Base-by-base conservation (phyloP, 2,888 invertebrate genomes). In the Diadegma fenestrale region DNA sequence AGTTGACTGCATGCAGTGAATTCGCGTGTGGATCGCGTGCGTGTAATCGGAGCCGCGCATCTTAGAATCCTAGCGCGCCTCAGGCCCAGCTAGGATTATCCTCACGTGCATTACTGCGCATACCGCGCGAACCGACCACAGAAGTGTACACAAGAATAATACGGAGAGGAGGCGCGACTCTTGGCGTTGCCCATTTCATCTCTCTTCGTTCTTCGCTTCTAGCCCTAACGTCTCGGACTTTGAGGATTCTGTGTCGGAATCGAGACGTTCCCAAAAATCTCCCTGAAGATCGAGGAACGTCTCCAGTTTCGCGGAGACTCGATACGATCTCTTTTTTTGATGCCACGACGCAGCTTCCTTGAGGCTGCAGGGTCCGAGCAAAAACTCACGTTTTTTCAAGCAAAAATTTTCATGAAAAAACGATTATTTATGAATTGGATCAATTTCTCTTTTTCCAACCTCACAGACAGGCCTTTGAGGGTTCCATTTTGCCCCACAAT, bases 41-140 rank as follows among this genome's bases (percentile, higher is more conserved):
- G 87, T 88, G 90, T 91, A 92, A 92, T 92, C 91, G 90, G 79
- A 89, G 88, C 86, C 87, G 90, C 87, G 88, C 89, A 91, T 91
- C 89, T 88, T 78, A 37, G 82, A 83, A 88, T 86, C 88, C 82
- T 82, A 86, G 84, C 81, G 88, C 90, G 88, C 90, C 89, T 66
- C 76, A 87, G 90, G 90, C 87, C 79, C 89, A 14, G 87, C 72
- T 54, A 73, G 72, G 72, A 86, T 89, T 89, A 84, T 76, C 73
- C 81, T 82, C 75, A 75, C 72, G 88, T 87, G 89, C 88, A 90
- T 89, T 79, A 58, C 58, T 58, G 88, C 87, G 89, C 89, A 90
- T 90, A 90, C 90, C 88, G n/a, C n/a, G n/a, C n/a, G 88, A 84
- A 66, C 37, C 51, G 41, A 12, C 66, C 19, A 48, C 51, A 30